Evolutionary conservation across 2,797 vertebrate genomes (phyloP).

Genomic region (Cottoperca gobio): DNA sequence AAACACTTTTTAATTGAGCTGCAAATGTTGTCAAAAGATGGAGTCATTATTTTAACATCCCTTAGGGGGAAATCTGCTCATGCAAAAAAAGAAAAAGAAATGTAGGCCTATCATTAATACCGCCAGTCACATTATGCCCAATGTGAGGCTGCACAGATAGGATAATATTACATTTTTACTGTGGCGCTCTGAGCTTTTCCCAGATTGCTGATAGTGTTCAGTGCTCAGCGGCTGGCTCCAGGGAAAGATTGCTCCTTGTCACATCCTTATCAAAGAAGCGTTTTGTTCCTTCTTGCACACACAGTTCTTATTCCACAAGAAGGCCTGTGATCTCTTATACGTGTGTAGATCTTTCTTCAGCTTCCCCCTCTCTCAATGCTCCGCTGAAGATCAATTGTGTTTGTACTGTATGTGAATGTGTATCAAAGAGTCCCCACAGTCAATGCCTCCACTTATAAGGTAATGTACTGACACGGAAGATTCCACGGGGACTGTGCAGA

Average conservation of each 20-base stretch:
- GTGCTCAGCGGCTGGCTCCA: conserved; percentile 55
- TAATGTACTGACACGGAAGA: conserved; percentile 79
- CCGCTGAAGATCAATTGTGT: conserved; percentile 81
- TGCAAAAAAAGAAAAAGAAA: conserved; percentile 61
- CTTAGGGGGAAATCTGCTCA: conserved; percentile 55
- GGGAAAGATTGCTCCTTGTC: conserved; percentile 76
- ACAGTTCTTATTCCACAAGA: conserved; percentile 59
- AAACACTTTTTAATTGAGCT: conserved; percentile 77
- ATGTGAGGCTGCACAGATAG: conserved; percentile 56
- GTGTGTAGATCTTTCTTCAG: conserved; percentile 66
- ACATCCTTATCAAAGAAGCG: conserved; percentile 83
- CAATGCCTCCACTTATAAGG: conserved; percentile 81
- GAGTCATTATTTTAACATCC: conserved; percentile 69
- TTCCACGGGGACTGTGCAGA: conserved; percentile 73
- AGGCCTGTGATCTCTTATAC: conserved; percentile 73
- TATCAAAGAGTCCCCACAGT: conserved; percentile 83
- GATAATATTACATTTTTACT: conserved; percentile 63
- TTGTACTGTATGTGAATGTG: conserved; percentile 82
- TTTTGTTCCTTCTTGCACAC: conserved; percentile 72
- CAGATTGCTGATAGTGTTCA: conserved; percentile 71
- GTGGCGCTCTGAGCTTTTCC: conserved; percentile 41
- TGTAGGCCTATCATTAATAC: conserved; percentile 57
- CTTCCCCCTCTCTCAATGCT: conserved; percentile 41
- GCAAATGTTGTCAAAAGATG: conserved; percentile 73
- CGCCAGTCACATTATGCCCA: conserved; percentile 45